A percentile compares a stretch with the other conserved stretches of the same genome.
phyloP scores from a whole-genome alignment of 2,888 invertebrate species.

The Papilio protenor region DNA sequence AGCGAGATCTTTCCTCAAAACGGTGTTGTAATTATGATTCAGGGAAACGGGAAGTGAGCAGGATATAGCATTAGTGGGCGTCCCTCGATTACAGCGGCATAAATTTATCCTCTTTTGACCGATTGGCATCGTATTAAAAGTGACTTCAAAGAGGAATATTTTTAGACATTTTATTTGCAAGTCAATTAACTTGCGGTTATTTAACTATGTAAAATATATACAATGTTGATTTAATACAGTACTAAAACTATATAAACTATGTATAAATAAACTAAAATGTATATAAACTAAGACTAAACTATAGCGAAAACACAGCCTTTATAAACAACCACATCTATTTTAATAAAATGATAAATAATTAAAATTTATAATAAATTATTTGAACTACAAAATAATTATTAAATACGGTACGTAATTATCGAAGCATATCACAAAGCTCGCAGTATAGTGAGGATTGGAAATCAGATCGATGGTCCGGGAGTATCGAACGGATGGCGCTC shows the following conservation, averaged over 20 bases:
- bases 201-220: background rate
- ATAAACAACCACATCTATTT: background rate
- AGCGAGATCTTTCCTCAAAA: conserved; percentile 6
- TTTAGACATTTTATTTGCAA: background rate
- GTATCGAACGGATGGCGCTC: conserved; percentile 41
- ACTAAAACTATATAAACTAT: too few relatives aligned
- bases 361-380: background rate
- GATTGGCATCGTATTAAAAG: background rate
- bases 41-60: background rate
- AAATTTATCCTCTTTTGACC: conserved; percentile 6
- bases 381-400: conserved; percentile 1
- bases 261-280: too few relatives aligned
- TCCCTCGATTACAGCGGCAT: conserved; percentile 10
- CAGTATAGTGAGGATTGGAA: conserved; percentile 31
- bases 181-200: background rate
- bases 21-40: conserved; percentile 26
- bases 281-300: too few relatives aligned
- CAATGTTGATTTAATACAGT: too few relatives aligned
- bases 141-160: background rate
- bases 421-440: conserved; percentile 23
- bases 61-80: background rate
- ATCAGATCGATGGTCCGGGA: conserved; percentile 41
- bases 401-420: conserved; percentile 1
- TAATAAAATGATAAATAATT: background rate
- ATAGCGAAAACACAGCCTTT: background rate